These are phyloP conservation scores for Agrilus planipennis DNA, from an alignment of 1,140 invertebrate species.

Conservation along the genomic window DNA sequence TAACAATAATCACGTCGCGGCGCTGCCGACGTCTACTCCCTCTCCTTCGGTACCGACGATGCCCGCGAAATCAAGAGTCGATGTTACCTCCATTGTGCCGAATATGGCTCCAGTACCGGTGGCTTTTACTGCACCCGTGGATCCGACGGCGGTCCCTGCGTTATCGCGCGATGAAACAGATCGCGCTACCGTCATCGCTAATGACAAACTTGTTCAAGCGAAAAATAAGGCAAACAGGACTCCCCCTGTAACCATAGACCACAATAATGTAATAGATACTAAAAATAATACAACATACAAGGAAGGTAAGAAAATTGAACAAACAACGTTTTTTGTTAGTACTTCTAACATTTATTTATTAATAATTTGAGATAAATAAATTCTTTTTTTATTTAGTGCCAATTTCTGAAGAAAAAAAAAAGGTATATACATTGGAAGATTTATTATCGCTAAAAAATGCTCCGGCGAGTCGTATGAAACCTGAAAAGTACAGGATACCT, in stretches of 20 bases:
- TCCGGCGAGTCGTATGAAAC: constrained; percentile 61
- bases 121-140: constrained; percentile 10
- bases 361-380: constrained; percentile 10
- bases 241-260: constrained; percentile 12
- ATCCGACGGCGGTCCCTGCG: not conserved
- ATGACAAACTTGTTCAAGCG: constrained; percentile 24
- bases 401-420: constrained; percentile 53
- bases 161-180: constrained; percentile 25
- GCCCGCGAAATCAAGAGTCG: constrained; percentile 15
- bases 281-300: constrained; percentile 23
- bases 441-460: constrained; percentile 60
- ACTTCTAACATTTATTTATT: no score
- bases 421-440: constrained; percentile 69
- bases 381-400: constrained; percentile 5
- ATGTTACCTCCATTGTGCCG: constrained; percentile 28
- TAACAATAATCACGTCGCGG: constrained; percentile 1
- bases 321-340: no score
- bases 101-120: constrained; percentile 23
- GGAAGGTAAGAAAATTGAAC: constrained; percentile 24
- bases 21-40: constrained; percentile 2
- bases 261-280: constrained; percentile 11
- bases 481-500: constrained; percentile 49
- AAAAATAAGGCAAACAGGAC: constrained; percentile 26
- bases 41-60: not conserved
- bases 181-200: constrained; percentile 13